phyloP scores from a whole-genome alignment of 2,888 invertebrate species.

The Caenorhabditis uteleia region DNA sequence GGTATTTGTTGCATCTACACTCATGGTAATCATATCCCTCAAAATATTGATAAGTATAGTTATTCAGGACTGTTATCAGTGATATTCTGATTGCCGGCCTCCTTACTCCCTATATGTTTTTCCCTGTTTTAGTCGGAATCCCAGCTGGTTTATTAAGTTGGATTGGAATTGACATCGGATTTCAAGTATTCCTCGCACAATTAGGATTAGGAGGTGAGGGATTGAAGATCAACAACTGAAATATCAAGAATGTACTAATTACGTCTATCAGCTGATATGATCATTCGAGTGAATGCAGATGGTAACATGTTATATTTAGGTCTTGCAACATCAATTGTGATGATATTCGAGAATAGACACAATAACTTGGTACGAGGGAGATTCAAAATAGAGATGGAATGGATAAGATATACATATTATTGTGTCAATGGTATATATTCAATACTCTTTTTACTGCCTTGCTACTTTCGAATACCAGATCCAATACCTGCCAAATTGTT shows the following conservation, averaged over 20 bases:
- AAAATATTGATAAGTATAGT: background rate
- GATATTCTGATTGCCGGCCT: slow-evolving; percentile 25
- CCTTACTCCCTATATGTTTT: slow-evolving; percentile 32
- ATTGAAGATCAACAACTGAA: background rate
- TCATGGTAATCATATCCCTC: slow-evolving; percentile 8
- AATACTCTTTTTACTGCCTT: slow-evolving; percentile 19
- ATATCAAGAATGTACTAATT: background rate
- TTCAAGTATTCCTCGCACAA: slow-evolving; percentile 34
- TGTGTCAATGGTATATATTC: slow-evolving; percentile 21
- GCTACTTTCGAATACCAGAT: slow-evolving; percentile 30
- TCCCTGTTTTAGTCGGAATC: slow-evolving; percentile 31
- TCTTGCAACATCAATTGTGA: slow-evolving; percentile 23
- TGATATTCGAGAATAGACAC: slow-evolving; percentile 35
- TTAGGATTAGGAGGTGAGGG: slow-evolving; percentile 23
- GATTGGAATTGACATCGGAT: slow-evolving; percentile 16
- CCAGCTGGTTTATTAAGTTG: slow-evolving; percentile 21
- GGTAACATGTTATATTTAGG: slow-evolving; percentile 9
- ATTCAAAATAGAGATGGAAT: slow-evolving; percentile 28
- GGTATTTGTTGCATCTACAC: slow-evolving; percentile 31
- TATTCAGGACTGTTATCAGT: slow-evolving; percentile 23
- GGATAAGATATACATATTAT: slow-evolving; percentile 27
- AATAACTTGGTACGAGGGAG: slow-evolving; percentile 27
- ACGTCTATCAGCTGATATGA: too few relatives aligned
- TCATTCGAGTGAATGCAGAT: too few relatives aligned
- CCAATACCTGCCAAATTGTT: slow-evolving; percentile 17